Evolutionary conservation across 2,113 vertebrate genomes (phyloP).

Genomic region (Hyaena hyaena): DNA sequence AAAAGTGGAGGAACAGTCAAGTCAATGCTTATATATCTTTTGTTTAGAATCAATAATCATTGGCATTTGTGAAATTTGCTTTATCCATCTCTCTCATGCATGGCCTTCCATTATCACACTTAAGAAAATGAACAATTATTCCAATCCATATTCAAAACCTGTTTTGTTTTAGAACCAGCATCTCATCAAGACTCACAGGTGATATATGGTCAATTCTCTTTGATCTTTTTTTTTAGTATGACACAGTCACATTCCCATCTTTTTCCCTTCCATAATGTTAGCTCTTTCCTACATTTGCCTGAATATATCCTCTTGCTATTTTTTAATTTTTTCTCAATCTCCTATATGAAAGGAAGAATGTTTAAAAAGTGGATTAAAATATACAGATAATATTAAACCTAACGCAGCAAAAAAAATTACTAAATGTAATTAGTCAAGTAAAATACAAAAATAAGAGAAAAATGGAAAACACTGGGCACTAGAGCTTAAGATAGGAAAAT

Average conservation of each 20-base stretch:
- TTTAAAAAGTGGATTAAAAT: neutral
- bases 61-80: neutral
- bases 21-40: neutral
- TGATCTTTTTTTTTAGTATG: neutral
- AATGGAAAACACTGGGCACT: neutral
- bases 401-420: neutral
- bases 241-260: neutral
- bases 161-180: neutral
- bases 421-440: neutral
- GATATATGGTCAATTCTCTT: neutral
- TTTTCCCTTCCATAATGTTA: neutral
- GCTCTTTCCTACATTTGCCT: neutral
- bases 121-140: neutral
- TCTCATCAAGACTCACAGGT: neutral
- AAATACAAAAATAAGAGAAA: slow-evolving; percentile 30
- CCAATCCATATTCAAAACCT: neutral
- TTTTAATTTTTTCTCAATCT: neutral
- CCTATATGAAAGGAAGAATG: neutral
- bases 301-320: neutral
- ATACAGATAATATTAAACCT: neutral
- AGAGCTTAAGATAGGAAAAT: neutral
- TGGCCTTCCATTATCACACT: neutral
- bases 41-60: neutral
- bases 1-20: neutral
- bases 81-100: neutral